Base-by-base conservation (phyloP, 2,888 invertebrate genomes). In the Lithophane leautieri region DNA sequence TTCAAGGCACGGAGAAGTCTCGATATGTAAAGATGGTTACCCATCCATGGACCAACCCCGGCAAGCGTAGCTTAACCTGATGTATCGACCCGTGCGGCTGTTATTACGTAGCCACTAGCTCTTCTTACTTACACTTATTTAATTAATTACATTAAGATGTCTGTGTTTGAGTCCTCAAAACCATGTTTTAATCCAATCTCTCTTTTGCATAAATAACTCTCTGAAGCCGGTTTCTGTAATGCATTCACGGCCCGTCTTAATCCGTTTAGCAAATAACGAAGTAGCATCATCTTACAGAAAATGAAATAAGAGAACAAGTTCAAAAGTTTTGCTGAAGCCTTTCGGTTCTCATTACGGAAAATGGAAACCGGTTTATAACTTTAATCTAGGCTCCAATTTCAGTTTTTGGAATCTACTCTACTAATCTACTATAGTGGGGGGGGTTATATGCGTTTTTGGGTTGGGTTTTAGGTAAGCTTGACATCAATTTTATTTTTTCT, bases 261-360 rank as follows among this genome's bases (percentile, higher is more conserved):
- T 79, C 82, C 75, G 62, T 61, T 84, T 82, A 82, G 40, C 52
- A 75, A 78, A 84, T 84, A 84, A 72, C 78, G 52, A 73, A 82
- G 78, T 73, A 69, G 71, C 73, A 63, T 74, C 73, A 68, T 80
- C 60, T 82, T 73, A 65, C 70, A 69, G 56, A 77, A 85, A 85
- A 83, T 85, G 66, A 76, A 85, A 86, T 85, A 76, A 67, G 81
- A 86, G 73, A 72, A 58, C 56, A 58, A 71, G 68, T 75, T 79
- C 50, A 72, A 83, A 83, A 83, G 65, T 86, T 85, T 73, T n/a
- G 14, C 25, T 34, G 34, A 72, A 79, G 69, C 74, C 77, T 77
- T 78, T 79, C 62, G 52, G 83, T 69, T 85, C 52, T 75, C 65
- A 61, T 83, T 85, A 76, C 58, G 58, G 62, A 52, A 81, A 82